Evolutionary conservation across 1,140 invertebrate species (phyloP).

Genomic region (Neodiprion lecontei): DNA sequence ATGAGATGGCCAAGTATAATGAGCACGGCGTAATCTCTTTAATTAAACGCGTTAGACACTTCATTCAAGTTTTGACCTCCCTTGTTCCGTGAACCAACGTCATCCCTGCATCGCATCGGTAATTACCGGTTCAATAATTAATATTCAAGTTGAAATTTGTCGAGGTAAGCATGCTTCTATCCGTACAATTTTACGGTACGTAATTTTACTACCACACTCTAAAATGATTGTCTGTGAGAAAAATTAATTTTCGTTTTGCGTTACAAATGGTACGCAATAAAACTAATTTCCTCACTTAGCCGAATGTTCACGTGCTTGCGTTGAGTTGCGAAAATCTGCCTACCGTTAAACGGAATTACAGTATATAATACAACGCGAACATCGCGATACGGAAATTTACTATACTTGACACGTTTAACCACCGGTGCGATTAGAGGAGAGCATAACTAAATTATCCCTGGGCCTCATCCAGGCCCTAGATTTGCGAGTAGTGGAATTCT

Average conservation of each 20-base stretch:
- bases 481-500: background rate
- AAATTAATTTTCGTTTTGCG: no score
- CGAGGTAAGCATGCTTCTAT: no score
- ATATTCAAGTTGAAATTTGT: no score
- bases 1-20: background rate
- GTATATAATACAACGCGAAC: background rate
- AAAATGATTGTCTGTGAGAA: no score
- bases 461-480: background rate
- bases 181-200: no score
- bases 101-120: background rate
- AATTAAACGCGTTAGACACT: background rate
- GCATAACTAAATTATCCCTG: constrained; percentile 2
- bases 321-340: no score
- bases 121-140: background rate
- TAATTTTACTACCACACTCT: no score
- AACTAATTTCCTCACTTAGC: no score
- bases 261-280: no score
- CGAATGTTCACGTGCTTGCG: no score
- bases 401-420: background rate
- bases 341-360: background rate
- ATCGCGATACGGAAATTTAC: background rate
- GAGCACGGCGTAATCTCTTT: background rate
- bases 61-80: no score
- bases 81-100: background rate
- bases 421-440: background rate